Percentiles rank a stretch among this genome's conserved stretches.
Evolutionary conservation across 2,797 vertebrate species (phyloP).

Genomic region (Spheniscus humboldti): DNA sequence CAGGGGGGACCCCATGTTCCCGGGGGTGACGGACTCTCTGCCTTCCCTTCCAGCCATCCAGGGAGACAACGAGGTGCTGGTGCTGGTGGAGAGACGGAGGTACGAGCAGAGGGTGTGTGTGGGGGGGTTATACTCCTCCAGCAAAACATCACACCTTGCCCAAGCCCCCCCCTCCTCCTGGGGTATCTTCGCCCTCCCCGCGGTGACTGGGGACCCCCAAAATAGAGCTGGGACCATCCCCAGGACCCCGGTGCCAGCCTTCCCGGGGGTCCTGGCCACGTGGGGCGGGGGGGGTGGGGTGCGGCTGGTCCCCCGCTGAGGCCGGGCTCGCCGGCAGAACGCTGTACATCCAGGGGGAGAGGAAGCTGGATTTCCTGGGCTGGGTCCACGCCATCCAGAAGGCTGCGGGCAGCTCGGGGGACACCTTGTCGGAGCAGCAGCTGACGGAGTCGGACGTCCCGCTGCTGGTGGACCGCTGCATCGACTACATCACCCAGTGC

Average conservation of each 20-base stretch:
- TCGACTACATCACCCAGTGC: constrained; percentile 89
- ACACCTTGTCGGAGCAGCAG: constrained; percentile 90
- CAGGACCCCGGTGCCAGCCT: background rate
- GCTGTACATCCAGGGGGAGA: constrained; percentile 89
- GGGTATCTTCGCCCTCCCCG: background rate
- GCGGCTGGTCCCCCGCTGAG: fast-evolving
- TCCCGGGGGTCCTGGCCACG: background rate
- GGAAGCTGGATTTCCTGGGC: constrained; percentile 87
- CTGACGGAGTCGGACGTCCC: constrained; percentile 89
- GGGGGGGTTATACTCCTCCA: background rate
- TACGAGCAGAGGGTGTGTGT: constrained; percentile 13
- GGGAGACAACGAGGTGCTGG: constrained; percentile 88
- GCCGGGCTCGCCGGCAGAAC: constrained; percentile 71
- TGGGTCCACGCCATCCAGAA: constrained; percentile 88
- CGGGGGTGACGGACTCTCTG: fast-evolving
- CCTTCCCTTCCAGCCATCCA: constrained; percentile 79
- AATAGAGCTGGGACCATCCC: background rate
- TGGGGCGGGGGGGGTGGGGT: too few species aligned
- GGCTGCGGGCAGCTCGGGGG: constrained; percentile 85
- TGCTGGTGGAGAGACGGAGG: constrained; percentile 92
- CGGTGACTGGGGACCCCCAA: background rate
- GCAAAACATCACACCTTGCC: background rate
- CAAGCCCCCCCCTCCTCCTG: background rate
- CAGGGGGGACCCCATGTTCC: background rate
- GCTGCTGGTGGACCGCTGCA: constrained; percentile 88